Evolutionary conservation across 2,113 vertebrate genomes (phyloP), one percentile per base, ranked within the genome.

Genomic region (Anguilla japonica): DNA sequence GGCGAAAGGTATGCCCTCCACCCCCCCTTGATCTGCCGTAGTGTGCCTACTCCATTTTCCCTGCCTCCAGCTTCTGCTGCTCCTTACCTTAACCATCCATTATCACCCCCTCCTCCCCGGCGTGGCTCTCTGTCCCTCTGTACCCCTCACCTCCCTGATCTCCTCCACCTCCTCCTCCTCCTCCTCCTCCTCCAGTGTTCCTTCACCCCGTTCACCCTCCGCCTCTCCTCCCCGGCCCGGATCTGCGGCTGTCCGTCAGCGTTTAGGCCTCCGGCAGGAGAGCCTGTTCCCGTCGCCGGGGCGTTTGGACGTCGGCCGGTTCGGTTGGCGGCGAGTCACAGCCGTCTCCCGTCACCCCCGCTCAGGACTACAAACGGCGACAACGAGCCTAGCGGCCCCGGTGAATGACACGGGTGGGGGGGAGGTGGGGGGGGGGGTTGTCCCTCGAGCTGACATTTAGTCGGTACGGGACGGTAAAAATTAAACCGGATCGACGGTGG

Each of bases 391-490:
- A 84, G 78, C 29, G 39, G 87, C 80, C 87, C 75, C 86, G 29
- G 1, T 39, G 26, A 83, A 81, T 63, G 29, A 41, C 82, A 56
- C 41, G 22, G 46, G 57, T 29, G 34, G 34, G 34, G n/a, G n/a
- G 89, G 34, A 34, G 34, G 34, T 34, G 39, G 82, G 83, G 89
- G 87, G 84, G 89, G 91, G 89, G 90, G 67, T 80, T 53, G 43
- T 63, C 87, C 88, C 89, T 91, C 87, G 89, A 93, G 91, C 91
- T 91, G 89, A 89, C 41, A 34, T 89, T 89, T 89, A 34, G 18
- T 79, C 88, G 22, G 86, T 88, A 81, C 81, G 84, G 84, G 81
- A 26, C 9, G 87, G 87, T 86, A 87, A 88, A 75, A 88, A 85
- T 79, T 88, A 83, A 84, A 60, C 85, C 81, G 41, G 85, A 86